phyloP scores from a whole-genome alignment of 2,113 vertebrate species.

The Sylvietta virens region DNA sequence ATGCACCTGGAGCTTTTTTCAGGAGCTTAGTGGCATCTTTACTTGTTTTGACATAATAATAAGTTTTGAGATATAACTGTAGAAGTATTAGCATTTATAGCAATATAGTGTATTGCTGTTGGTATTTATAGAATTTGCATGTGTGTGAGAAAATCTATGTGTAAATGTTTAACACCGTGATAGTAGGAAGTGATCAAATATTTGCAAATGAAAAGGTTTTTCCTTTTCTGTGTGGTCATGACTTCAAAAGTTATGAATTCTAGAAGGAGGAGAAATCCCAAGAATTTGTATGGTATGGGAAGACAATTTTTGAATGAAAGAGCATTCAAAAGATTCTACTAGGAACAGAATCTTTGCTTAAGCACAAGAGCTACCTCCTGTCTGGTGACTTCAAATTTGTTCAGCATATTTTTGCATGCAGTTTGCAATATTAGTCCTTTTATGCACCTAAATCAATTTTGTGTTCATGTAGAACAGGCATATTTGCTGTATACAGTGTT shows the following conservation, averaged over 20 bases:
- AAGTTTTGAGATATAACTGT: background rate
- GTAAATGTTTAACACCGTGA: background rate
- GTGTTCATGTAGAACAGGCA: background rate
- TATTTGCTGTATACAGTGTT: background rate
- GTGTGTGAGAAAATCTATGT: background rate
- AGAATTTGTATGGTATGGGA: background rate
- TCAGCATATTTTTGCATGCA: background rate
- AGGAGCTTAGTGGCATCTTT: background rate
- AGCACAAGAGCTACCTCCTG: background rate
- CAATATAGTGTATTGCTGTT: background rate
- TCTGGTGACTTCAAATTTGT: background rate
- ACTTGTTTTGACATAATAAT: background rate
- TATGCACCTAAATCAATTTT: background rate
- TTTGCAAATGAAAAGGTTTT: background rate
- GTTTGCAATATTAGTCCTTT: background rate
- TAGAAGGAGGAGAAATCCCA: background rate
- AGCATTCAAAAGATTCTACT: background rate
- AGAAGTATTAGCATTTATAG: background rate
- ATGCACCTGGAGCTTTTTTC: background rate
- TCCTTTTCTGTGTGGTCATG: background rate
- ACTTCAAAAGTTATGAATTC: background rate
- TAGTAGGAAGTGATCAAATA: background rate
- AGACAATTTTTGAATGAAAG: background rate
- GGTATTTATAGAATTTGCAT: background rate
- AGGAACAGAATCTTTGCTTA: background rate